phyloP scores from a whole-genome alignment of 37 sponge, comb jelly and placozoan species.

The Haliclona indistincta region DNA sequence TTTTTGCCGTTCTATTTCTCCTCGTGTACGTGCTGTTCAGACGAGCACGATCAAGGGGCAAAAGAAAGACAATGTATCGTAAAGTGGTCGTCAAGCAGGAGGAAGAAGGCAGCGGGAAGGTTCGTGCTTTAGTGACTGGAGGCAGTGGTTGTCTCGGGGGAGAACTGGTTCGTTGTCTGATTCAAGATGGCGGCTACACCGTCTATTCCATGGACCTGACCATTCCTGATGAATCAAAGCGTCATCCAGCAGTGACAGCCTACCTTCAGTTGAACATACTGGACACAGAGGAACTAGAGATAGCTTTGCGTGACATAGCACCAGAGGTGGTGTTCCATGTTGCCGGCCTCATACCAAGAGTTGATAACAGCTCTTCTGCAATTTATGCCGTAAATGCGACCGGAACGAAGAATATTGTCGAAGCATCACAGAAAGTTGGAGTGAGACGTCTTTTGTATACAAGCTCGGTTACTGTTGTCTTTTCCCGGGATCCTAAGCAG shows the following conservation, averaged over 20 bases:
- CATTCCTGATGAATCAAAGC: constrained; percentile 38
- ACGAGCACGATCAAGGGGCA: neutral
- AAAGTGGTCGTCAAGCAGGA: constrained; percentile 12
- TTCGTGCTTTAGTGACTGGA: constrained; percentile 46
- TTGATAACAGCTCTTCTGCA: neutral
- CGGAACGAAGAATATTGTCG: constrained; percentile 49
- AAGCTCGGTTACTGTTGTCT: constrained; percentile 10
- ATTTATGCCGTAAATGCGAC: constrained; percentile 8
- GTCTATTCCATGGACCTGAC: constrained; percentile 49
- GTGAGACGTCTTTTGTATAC: constrained; percentile 65
- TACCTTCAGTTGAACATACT: constrained; percentile 50
- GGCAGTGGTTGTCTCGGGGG: constrained; percentile 40
- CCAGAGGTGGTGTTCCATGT: constrained; percentile 60
- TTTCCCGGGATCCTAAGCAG: constrained; percentile 16
- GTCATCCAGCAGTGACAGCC: constrained; percentile 25
- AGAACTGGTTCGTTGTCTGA: constrained; percentile 13
- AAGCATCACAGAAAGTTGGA: constrained; percentile 23
- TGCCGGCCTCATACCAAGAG: constrained; percentile 19
- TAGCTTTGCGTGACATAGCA: constrained; percentile 7
- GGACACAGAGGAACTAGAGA: constrained; percentile 24
- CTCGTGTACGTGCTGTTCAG: neutral
- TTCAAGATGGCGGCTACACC: constrained; percentile 51
- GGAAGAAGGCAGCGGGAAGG: neutral
- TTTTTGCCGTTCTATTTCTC: constrained; percentile 36
- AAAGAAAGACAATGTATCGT: neutral